These are phyloP conservation scores for Netelia virgata DNA, from an alignment of 2,888 invertebrate genomes.

Conservation along the genomic window DNA sequence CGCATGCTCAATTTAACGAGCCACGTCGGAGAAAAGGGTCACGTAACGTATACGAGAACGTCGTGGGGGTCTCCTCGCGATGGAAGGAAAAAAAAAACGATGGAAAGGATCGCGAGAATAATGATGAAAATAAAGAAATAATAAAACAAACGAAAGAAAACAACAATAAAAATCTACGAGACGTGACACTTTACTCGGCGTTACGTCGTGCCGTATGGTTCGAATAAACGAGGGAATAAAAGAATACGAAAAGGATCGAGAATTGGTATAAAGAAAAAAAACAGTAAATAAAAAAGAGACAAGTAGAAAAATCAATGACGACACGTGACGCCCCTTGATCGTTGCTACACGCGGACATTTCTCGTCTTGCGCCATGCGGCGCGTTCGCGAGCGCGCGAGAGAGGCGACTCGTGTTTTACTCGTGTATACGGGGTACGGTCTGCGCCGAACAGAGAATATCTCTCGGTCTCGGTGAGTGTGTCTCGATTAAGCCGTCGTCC, in stretches of 20 bases:
- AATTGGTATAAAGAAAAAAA: neutral
- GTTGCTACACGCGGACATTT: slow-evolving; percentile 54
- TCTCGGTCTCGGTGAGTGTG: slow-evolving; percentile 48
- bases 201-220: neutral
- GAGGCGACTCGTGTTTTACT: slow-evolving; percentile 26
- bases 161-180: neutral
- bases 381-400: neutral
- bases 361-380: slow-evolving; percentile 54
- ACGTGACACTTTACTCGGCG: neutral
- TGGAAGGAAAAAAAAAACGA: neutral
- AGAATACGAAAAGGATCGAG: neutral
- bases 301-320: neutral
- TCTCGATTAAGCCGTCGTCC: slow-evolving; percentile 66
- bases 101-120: neutral
- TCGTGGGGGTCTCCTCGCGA: neutral
- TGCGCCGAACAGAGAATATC: neutral
- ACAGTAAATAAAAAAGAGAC: neutral
- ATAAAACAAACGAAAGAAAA: neutral
- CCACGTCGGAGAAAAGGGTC: neutral
- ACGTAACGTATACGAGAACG: neutral
- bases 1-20: neutral
- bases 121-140: neutral
- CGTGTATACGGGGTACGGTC: slow-evolving; percentile 2
- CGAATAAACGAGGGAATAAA: too few species aligned
- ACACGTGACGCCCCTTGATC: slow-evolving; percentile 45